These are phyloP conservation scores for Saguinus imperator DNA, from an alignment of 2,113 vertebrate species.

Conservation along the genomic window DNA sequence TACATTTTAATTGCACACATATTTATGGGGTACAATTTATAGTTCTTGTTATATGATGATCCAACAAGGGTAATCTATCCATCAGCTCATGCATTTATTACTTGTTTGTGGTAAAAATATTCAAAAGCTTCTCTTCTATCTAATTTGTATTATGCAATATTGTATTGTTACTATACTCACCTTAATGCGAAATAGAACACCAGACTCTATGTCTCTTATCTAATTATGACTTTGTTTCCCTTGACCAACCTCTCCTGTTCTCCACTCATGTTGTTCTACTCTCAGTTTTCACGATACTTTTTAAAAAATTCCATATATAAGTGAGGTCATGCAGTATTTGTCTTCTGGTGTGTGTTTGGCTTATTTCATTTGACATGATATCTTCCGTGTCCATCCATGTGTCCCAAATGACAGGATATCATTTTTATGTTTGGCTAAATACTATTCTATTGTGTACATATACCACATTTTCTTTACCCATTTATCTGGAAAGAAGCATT, in stretches of 20 bases:
- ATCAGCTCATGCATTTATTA: background rate
- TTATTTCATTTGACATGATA: background rate
- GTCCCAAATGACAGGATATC: background rate
- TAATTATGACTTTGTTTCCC: background rate
- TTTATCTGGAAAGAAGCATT: background rate
- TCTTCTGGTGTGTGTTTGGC: background rate
- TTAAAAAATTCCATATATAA: background rate
- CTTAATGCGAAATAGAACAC: background rate
- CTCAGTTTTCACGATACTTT: background rate
- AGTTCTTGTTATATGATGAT: background rate
- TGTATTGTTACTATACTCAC: background rate
- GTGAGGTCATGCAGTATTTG: background rate
- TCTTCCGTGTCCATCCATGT: background rate
- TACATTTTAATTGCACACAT: background rate
- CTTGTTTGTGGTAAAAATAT: background rate
- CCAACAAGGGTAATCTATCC: background rate
- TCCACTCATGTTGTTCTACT: background rate
- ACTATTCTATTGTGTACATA: background rate
- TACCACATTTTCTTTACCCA: background rate
- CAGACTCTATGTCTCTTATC: background rate
- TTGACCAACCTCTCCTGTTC: background rate
- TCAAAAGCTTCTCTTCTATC: background rate
- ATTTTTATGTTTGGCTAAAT: background rate
- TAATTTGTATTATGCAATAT: background rate
- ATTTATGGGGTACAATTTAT: background rate